These are phyloP conservation scores for Percopsis transmontana DNA, from an alignment of 2,113 vertebrate species.

Conservation along the genomic window DNA sequence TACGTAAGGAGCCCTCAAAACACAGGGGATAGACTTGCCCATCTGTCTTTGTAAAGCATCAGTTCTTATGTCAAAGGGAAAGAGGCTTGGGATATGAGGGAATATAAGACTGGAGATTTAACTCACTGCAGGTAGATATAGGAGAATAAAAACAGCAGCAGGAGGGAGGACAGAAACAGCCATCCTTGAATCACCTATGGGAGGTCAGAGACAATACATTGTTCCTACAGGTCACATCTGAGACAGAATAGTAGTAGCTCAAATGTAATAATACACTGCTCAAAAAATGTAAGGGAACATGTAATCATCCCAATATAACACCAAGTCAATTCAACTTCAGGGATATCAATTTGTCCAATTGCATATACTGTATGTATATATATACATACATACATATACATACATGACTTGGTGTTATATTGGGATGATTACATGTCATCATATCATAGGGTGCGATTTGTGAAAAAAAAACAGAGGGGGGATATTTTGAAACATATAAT, in stretches of 20 bases:
- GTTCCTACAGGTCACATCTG: not conserved
- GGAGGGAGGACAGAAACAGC: constrained; percentile 96
- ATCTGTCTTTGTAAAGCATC: not conserved
- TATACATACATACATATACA: too few relatives aligned
- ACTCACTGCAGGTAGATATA: constrained; percentile 98
- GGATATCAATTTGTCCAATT: too few relatives aligned
- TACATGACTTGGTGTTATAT: too few relatives aligned
- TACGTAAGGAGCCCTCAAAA: not conserved
- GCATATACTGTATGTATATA: too few relatives aligned
- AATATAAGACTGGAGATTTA: not conserved
- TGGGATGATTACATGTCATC: too few relatives aligned
- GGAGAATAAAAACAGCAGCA: constrained; percentile 98
- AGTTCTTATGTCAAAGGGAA: not conserved
- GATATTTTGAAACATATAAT: too few relatives aligned
- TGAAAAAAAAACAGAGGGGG: too few relatives aligned
- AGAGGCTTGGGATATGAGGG: not conserved
- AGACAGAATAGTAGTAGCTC: not conserved
- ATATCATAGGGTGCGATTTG: too few relatives aligned
- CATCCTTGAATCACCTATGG: constrained; percentile 95
- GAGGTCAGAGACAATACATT: not conserved
- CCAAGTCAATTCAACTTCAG: too few relatives aligned
- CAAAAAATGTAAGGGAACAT: too few relatives aligned
- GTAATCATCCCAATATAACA: too few relatives aligned
- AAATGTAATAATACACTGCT: not conserved
- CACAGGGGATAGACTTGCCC: not conserved